A percentile compares a stretch with the other conserved stretches of the same genome.
Conservation (phyloP, 1,140 invertebrate species). For the Zaprionus tsacasi region DNA sequence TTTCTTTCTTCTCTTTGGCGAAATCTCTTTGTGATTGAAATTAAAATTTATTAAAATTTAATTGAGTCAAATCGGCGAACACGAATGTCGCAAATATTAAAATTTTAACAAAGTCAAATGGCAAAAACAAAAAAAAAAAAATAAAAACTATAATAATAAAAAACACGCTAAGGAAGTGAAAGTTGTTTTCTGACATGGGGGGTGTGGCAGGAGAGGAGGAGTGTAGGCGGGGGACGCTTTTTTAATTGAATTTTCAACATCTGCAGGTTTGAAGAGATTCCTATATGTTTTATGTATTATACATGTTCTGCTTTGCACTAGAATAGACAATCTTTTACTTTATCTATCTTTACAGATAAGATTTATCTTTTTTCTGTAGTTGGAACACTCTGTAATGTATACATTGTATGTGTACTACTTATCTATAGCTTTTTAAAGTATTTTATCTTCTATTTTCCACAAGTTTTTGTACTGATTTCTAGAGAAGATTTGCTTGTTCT, state of each 20-base stretch:
- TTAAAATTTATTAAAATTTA: slow-evolving; percentile 76
- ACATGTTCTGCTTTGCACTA: background rate
- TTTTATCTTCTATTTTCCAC: background rate
- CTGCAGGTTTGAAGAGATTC: background rate
- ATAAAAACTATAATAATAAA: slow-evolving; percentile 4
- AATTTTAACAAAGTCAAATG: background rate
- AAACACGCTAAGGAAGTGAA: slow-evolving; percentile 33
- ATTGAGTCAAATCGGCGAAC: slow-evolving; percentile 58
- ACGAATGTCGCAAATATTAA: slow-evolving; percentile 22
- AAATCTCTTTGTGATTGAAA: slow-evolving; percentile 68
- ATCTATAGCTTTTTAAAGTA: background rate
- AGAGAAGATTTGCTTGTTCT: background rate
- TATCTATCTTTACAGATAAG: background rate
- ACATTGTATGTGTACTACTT: background rate
- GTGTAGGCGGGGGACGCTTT: background rate
- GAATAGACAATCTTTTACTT: background rate
- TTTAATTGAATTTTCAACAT: slow-evolving; percentile 5
- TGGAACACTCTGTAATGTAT: background rate
- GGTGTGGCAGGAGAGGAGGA: background rate
- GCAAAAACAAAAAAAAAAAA: slow-evolving; percentile 12
- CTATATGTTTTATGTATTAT: background rate
- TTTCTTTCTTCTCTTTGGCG: slow-evolving; percentile 10
- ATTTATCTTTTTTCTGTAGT: background rate
- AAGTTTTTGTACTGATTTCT: background rate
- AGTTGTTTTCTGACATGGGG: slow-evolving; percentile 7